These are phyloP conservation scores for Myoxocephalus aenaeus DNA, from an alignment of 2,797 vertebrate genomes.

Conservation along the genomic window DNA sequence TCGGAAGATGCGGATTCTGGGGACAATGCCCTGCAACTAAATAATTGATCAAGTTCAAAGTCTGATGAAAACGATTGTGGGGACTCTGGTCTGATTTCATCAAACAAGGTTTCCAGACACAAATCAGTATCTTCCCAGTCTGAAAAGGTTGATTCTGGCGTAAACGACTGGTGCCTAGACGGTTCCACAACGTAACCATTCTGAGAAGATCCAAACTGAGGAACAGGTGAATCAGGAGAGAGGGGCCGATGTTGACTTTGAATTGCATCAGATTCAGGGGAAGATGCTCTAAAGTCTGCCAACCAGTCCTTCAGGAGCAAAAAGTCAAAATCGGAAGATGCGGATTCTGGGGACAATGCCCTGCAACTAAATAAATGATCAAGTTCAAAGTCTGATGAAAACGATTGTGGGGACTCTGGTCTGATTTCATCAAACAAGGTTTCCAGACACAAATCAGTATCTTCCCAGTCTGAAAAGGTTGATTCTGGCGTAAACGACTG, in stretches of 20 bases:
- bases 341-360: too few species aligned
- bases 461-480: conserved; percentile 52
- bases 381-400: too few species aligned
- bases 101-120: too few species aligned
- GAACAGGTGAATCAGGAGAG: too few species aligned
- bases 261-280: too few species aligned
- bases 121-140: too few species aligned
- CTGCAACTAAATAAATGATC: too few species aligned
- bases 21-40: neutral
- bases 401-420: conserved; percentile 27
- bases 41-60: neutral
- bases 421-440: conserved; percentile 40
- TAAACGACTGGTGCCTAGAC: conserved; percentile 8
- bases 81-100: neutral
- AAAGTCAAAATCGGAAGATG: too few species aligned
- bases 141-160: conserved; percentile 7
- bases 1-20: neutral
- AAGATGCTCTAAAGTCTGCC: too few species aligned
- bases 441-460: conserved; percentile 31
- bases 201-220: too few species aligned
- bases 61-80: neutral
- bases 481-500: conserved; percentile 31
- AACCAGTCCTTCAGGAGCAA: too few species aligned
- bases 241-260: too few species aligned
- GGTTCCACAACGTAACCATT: neutral